Conservation (phyloP, 2,113 vertebrate genomes). For the Corynorhinus townsendii region DNA sequence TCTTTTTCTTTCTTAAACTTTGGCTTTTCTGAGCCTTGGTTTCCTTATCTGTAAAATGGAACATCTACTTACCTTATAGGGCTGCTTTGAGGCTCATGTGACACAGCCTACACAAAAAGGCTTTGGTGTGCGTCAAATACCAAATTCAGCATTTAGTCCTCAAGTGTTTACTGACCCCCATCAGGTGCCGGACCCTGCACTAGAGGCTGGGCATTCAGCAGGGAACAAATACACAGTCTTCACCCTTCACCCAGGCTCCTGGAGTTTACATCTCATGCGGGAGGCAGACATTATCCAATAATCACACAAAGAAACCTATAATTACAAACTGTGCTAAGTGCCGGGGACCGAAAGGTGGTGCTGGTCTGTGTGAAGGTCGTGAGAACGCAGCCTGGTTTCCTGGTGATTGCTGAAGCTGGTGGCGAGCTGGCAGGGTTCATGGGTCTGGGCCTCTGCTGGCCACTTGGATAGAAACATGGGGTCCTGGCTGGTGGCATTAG, state of each 20-base stretch:
- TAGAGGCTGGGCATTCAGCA: background rate
- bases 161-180: background rate
- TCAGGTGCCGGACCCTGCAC: fast-evolving
- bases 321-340: background rate
- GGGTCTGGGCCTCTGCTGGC: background rate
- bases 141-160: background rate
- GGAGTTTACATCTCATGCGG: background rate
- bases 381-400: background rate
- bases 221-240: background rate
- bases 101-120: background rate
- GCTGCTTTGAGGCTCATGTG: background rate
- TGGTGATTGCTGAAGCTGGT: background rate
- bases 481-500: background rate
- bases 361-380: background rate
- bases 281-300: conserved; percentile 36
- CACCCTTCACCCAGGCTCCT: background rate
- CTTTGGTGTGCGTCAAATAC: background rate
- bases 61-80: background rate
- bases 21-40: background rate
- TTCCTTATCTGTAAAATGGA: background rate
- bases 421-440: fast-evolving
- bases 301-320: background rate
- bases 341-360: fast-evolving
- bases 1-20: background rate
- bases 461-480: fast-evolving